Conservation (phyloP, 2,888 invertebrate species). For the Drosophila prostipennis region DNA sequence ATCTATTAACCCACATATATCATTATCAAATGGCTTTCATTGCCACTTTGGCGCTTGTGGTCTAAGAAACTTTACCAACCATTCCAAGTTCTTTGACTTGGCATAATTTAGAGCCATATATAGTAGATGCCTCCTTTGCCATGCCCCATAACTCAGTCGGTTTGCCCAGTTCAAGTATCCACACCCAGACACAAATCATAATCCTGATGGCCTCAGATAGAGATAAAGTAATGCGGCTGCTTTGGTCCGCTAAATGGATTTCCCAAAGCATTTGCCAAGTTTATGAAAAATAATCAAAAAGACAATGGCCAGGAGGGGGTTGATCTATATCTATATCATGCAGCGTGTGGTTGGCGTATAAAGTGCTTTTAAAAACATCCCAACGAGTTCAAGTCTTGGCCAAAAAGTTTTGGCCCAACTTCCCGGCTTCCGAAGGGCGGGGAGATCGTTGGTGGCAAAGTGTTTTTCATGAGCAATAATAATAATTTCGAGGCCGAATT, state of each 20-base stretch:
- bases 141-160: conserved; percentile 29
- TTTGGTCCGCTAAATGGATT: conserved; percentile 76
- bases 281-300: conserved; percentile 78
- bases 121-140: conserved; percentile 4
- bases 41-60: conserved; percentile 36
- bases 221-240: conserved; percentile 79
- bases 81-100: conserved; percentile 42
- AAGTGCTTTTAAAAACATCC: conserved; percentile 77
- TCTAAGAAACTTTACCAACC: conserved; percentile 26
- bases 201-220: conserved; percentile 70
- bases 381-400: conserved; percentile 65
- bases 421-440: conserved; percentile 9
- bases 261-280: conserved; percentile 79
- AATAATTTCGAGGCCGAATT: conserved; percentile 78
- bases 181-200: conserved; percentile 69
- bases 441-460: conserved; percentile 51
- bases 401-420: conserved; percentile 57
- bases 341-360: conserved; percentile 72
- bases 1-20: conserved; percentile 38
- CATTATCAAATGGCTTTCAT: conserved; percentile 46
- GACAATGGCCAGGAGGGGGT: conserved; percentile 11
- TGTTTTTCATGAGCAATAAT: conserved; percentile 79
- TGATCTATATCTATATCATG: conserved; percentile 52
- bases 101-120: conserved; percentile 26
- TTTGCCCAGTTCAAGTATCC: conserved; percentile 23